Evolutionary conservation across 2,113 vertebrate species (phyloP).

Genomic region (Tyrannus savana): DNA sequence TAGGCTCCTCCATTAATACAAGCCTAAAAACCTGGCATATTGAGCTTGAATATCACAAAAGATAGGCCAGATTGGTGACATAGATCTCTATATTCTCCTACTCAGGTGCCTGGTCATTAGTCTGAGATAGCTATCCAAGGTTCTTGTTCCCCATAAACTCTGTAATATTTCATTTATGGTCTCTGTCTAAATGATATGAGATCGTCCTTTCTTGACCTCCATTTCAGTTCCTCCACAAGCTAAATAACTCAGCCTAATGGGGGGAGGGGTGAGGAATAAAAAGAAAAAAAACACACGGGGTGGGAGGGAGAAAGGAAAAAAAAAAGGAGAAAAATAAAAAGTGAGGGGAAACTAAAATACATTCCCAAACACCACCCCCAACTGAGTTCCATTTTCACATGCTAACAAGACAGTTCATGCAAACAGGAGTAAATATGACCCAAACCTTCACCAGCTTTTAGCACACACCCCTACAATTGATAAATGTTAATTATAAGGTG

Average conservation of each 20-base stretch:
- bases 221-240: background rate
- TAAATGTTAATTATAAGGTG: background rate
- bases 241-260: background rate
- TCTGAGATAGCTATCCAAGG: background rate
- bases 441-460: background rate
- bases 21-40: background rate
- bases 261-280: background rate
- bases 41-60: background rate
- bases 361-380: background rate
- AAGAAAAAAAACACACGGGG: too few species aligned
- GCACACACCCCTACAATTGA: background rate
- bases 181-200: fast-evolving
- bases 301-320: background rate
- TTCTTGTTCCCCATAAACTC: background rate
- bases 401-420: background rate
- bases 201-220: background rate
- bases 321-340: too few species aligned
- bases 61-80: fast-evolving
- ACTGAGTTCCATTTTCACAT: background rate
- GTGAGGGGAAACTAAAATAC: fast-evolving
- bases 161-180: background rate
- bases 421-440: background rate
- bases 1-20: background rate
- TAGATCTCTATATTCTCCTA: background rate
- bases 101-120: background rate